Evolutionary conservation across 2,113 vertebrate species (phyloP), one percentile per base, ranked within the genome.

Genomic region (Glaucidium brasilianum): DNA sequence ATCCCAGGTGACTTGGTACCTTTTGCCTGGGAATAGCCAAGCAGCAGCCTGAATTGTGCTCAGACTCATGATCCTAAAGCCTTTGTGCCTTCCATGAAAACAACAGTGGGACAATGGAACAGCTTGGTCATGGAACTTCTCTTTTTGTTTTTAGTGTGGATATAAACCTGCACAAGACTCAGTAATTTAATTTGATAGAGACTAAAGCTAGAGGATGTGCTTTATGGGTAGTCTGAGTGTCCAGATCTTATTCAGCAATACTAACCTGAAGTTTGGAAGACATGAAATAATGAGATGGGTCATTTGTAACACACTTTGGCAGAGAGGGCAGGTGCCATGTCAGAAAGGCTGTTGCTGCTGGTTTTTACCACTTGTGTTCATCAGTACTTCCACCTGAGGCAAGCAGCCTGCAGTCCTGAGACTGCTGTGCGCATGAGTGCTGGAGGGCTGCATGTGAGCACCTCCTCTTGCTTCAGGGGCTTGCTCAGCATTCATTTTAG

Each of bases 21-120:
- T 6, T 21, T 20, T 68, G 22, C 58, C 67, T 5, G 7, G 43
- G 49, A 89, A 21, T 2, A 52, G 75, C 35, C 7, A 0, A 7
- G 37, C 56, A 43, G 59, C 34, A 73, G 84, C 35, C 73, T 8
- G 32, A 75, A 27, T 83, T 80, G 29, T 52, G 43, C 59, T 60
- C 1, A 7, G 23, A 19, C 16, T 67, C 0, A 0, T 0, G 2
- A 9, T 69, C 59, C 35, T n/a, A 30, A n/a, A 35, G 30, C 39
- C 62, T 34, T 63, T 27, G 12, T 64, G 53, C 32, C 71, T n/a
- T 21, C 62, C 6, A 1, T 64, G n/a, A 50, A 64, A 85, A 56
- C 14, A 55, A 34, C 37, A 55, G 62, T 23, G 41, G 32, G 39
- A 23, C 59, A 47, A 6, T 5, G 29, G 85, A n/a, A 66, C 16